Evolutionary conservation across 2,113 vertebrate genomes (phyloP), one percentile per base, ranked within the genome.

Genomic region (Tringa solitaria): DNA sequence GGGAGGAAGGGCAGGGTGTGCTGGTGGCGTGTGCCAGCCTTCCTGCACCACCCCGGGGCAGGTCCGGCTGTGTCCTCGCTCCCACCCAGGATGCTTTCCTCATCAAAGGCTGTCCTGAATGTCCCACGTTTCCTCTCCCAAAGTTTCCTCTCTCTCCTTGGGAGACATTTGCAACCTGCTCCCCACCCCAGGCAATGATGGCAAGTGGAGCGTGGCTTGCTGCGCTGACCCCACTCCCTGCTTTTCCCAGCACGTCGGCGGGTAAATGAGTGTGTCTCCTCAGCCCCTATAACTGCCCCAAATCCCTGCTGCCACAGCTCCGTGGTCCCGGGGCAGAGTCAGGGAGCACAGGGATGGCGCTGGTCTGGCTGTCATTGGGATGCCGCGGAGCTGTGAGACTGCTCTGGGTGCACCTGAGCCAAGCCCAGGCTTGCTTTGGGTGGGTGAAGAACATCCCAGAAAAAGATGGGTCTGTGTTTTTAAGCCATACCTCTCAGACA

Each of bases 241-340:
- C 26, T 74, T 67, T 68, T 43, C 80, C 4, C 0, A 15, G 32
- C 45, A 4, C 2, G 2, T 8, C 3, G 8, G 27, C 33, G n/a
- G 46, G 23, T 57, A 41, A 65, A 56, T 5, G 14, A 68, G n/a
- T 2, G 3, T 1, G 1, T 18, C 30, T 60, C 16, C 69, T 48
- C 1, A 2, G 57, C 43, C 51, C 1, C 2, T 24, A 22, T 3
- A 1, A 20, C 57, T 9, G 23, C 30, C 30, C 60, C 14, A 12
- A 46, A 46, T 20, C 67, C 56, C 54, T 18, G 32, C 53, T 56
- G 27, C 35, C 10, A 4, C n/a, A 41, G n/a, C 16, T 30, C 43
- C 2, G 5, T 1, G 6, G 23, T n/a, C 17, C 28, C 33, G 4
- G 14, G 17, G 22, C 15, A 5, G 39, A 2, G 9, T 2, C 19